These are phyloP conservation scores for Dendropsophus ebraccatus DNA, from an alignment of 2,113 vertebrate species.

Conservation along the genomic window DNA sequence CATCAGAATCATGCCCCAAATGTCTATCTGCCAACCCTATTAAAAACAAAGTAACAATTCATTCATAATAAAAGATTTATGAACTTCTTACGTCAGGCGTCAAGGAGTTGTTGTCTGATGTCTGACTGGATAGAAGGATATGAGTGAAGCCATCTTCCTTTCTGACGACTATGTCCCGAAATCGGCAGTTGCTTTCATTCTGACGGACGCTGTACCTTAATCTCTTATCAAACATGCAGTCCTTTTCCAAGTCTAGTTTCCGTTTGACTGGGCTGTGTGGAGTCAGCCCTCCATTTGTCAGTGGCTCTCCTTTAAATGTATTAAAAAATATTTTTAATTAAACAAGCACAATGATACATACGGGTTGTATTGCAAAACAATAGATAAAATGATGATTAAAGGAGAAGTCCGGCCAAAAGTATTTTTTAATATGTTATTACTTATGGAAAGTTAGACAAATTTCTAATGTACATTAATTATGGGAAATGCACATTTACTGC, in stretches of 20 bases:
- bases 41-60: no score
- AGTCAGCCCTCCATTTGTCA: constrained; percentile 84
- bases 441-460: no score
- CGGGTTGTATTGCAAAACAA: no score
- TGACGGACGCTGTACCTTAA: constrained; percentile 95
- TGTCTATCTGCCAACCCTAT: no score
- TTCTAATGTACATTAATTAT: no score
- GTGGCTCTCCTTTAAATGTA: constrained; percentile 64
- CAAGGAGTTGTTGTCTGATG: constrained; percentile 94
- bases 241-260: constrained; percentile 89
- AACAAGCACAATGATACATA: neutral
- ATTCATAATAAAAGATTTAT: no score
- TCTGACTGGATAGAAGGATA: constrained; percentile 94
- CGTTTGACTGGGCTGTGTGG: constrained; percentile 88
- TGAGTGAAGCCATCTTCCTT: constrained; percentile 98
- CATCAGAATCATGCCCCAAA: no score
- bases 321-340: neutral
- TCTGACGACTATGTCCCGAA: constrained; percentile 96
- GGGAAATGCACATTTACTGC: no score
- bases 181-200: constrained; percentile 92
- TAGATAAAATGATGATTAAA: no score
- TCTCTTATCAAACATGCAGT: constrained; percentile 95
- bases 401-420: no score
- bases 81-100: constrained; percentile 94
- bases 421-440: no score